Percentiles rank a stretch among this genome's conserved stretches.
phyloP scores from a whole-genome alignment of 1,140 invertebrate species.

The Zaprionus inermis region DNA sequence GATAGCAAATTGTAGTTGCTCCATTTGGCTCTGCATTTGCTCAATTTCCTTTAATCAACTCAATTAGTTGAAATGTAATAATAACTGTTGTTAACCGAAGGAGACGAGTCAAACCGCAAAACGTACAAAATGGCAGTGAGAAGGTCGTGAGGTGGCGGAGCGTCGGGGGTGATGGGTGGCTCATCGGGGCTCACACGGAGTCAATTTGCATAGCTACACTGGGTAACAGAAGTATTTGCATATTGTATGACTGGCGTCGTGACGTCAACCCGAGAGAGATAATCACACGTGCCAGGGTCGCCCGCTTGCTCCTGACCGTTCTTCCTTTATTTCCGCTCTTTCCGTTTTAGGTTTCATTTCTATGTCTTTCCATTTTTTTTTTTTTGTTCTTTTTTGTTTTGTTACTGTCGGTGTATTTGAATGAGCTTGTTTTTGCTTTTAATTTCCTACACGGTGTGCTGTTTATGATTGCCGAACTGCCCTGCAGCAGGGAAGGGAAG shows the following conservation, averaged over 20 bases:
- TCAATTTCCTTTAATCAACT: slow-evolving; percentile 76
- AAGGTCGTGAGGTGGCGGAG: slow-evolving; percentile 1
- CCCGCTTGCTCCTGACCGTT: slow-evolving; percentile 25
- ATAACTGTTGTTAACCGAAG: slow-evolving; percentile 63
- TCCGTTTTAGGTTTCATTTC: background rate
- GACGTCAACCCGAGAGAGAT: slow-evolving; percentile 45
- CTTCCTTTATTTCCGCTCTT: slow-evolving; percentile 31
- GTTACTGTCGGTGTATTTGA: slow-evolving; percentile 40
- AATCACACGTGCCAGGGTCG: slow-evolving; percentile 64
- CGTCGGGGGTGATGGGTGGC: background rate
- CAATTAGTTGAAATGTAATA: slow-evolving; percentile 76
- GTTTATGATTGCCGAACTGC: slow-evolving; percentile 68
- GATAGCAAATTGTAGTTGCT: slow-evolving; percentile 62
- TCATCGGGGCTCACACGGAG: slow-evolving; percentile 2
- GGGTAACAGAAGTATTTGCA: slow-evolving; percentile 70
- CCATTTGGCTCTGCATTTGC: slow-evolving; percentile 32
- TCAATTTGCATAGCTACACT: slow-evolving; percentile 65
- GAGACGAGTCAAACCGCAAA: slow-evolving; percentile 55
- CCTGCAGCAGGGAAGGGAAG: slow-evolving; percentile 11
- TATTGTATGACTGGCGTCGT: slow-evolving; percentile 62
- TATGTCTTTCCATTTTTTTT: slow-evolving; percentile 5
- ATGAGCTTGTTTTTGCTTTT: slow-evolving; percentile 68
- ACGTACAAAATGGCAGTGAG: slow-evolving; percentile 47
- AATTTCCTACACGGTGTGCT: slow-evolving; percentile 73
- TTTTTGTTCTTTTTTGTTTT: slow-evolving; percentile 26